Base-by-base conservation (phyloP, 2,797 vertebrate species). In the Gymnoscopelus braueri region DNA sequence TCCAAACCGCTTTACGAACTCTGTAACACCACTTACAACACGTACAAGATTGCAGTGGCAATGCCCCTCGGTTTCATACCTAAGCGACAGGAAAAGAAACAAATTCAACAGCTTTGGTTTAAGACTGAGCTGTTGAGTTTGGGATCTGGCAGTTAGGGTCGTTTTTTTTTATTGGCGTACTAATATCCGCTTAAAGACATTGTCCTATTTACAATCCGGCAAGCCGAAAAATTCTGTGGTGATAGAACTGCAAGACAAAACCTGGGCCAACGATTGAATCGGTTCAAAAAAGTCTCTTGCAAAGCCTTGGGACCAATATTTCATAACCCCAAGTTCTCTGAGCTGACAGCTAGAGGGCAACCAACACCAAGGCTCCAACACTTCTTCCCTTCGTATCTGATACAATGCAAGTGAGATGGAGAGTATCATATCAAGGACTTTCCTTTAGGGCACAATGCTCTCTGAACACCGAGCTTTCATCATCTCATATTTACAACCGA, bases 331-430 rank as follows among this genome's bases (percentile, higher is more conserved):
- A 84, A 63, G 48, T 84, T 92, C 84, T 92, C 78, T 71, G 57
- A 64, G 74, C 78, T 89, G 88, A 88, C 94, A 94, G 92, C 94
- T 94, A 94, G 94, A 94, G 94, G 94, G 94, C 93, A 94, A 92
- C 93, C 92, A 87, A 91, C 83, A 90, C 89, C 88, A 89, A 88
- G 82, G 69, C 49, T 91, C 44, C 13, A 6, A 77, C 82, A 64
- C 72, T 81, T 84, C 72, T 67, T 80, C 64, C 79, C 67, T 77
- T 53, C 24, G 74, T 69, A 58, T 80, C 81, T 79, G 84, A 85
- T 71, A 74, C 54, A 82, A 74, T 50, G 63, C 67, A 26, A 24
- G 23, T 64, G 79, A 85, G 85, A 85, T 76, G 78, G 69, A 66
- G 79, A 66, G 79, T 75, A 80, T 88, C 81, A 88, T 75, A 83